A percentile compares a stretch with the other conserved stretches of the same genome.
Evolutionary conservation across 2,797 vertebrate genomes (phyloP).

Genomic region (Myioborus miniatus): DNA sequence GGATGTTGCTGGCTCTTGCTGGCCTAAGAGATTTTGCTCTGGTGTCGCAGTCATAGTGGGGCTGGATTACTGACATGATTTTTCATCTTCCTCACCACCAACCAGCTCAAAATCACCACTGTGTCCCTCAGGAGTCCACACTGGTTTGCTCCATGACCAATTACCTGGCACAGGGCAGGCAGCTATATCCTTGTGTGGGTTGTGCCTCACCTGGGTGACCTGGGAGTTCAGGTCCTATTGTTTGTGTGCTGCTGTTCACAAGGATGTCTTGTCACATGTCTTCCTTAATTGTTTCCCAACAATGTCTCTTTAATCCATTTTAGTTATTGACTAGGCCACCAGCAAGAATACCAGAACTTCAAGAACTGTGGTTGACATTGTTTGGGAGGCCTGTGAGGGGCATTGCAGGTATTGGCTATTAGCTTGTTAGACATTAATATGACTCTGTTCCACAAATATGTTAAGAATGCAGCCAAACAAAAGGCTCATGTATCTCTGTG

Average conservation of each 20-base stretch:
- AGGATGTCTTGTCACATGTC: not conserved
- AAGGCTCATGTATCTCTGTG: not conserved
- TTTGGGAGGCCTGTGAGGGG: not conserved
- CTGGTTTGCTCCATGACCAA: rapidly evolving
- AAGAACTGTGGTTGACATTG: not conserved
- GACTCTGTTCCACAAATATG: not conserved
- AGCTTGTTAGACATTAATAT: constrained; percentile 46
- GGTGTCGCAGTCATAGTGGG: not conserved
- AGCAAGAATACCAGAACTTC: not conserved
- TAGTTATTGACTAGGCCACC: not conserved
- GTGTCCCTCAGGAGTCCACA: not conserved
- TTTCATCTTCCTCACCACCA: not conserved
- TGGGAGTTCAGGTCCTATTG: not conserved
- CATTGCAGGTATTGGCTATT: not conserved
- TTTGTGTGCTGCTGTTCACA: not conserved
- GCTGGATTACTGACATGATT: not conserved
- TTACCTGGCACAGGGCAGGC: not conserved
- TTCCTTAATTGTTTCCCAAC: not conserved
- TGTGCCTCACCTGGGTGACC: not conserved
- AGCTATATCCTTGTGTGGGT: not conserved
- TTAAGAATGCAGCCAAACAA: not conserved
- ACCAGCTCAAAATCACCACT: not conserved
- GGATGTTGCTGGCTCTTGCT: not conserved
- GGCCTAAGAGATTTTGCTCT: not conserved
- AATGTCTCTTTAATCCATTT: not conserved